phyloP scores from a whole-genome alignment of 2,797 vertebrate genomes.

The Premnoplex brunnescens region DNA sequence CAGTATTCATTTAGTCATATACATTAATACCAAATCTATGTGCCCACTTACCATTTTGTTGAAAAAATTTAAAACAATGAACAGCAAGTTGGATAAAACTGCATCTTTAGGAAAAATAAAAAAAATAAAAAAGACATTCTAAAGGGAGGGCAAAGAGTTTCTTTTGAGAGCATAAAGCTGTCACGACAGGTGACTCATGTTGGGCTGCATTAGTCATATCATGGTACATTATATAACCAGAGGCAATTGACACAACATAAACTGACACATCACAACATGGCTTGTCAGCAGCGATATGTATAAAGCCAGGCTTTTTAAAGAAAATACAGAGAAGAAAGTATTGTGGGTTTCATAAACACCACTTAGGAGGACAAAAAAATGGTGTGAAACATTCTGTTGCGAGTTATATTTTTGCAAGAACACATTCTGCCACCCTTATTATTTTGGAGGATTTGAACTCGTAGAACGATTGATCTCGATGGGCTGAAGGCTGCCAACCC shows the following conservation, averaged over 20 bases:
- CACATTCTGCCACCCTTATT: not conserved
- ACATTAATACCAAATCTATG: not conserved
- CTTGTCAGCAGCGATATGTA: slow-evolving; percentile 24
- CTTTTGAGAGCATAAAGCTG: not conserved
- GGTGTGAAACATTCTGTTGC: not conserved
- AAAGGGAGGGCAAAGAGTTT: not conserved
- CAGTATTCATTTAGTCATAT: not conserved
- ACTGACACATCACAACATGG: slow-evolving; percentile 42
- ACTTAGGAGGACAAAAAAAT: not conserved
- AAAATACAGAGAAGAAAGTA: slow-evolving; percentile 12
- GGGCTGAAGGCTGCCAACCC: not conserved
- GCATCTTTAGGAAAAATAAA: not conserved
- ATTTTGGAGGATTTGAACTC: not conserved
- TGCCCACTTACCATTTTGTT: not conserved
- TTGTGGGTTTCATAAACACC: slow-evolving; percentile 5
- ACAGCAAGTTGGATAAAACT: not conserved
- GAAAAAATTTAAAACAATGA: not conserved
- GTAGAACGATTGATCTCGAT: not conserved
- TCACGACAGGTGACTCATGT: slow-evolving; percentile 58
- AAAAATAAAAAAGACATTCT: not conserved
- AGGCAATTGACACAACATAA: slow-evolving; percentile 60
- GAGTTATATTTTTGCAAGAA: not conserved
- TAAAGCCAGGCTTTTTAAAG: slow-evolving; percentile 26
- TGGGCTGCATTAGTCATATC: slow-evolving; percentile 48
- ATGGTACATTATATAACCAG: slow-evolving; percentile 37